Evolutionary conservation across 2,113 vertebrate species (phyloP), one percentile per base, ranked within the genome.

Genomic region (Mugil cephalus): DNA sequence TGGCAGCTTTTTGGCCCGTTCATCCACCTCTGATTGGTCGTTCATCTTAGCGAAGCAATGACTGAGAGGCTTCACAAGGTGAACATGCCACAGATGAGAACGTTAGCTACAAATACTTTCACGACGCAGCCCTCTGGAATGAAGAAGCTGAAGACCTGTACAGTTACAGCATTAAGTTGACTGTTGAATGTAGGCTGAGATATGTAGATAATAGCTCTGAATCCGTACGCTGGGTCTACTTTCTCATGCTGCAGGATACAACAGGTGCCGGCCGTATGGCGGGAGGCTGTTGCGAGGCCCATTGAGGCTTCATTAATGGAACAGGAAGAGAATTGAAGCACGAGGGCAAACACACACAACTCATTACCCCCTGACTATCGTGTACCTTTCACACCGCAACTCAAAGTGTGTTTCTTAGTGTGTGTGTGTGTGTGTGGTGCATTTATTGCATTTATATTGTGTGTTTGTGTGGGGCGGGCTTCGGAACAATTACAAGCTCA

Each of bases 361-460:
- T 88, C 89, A 91, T 93, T 91, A 90, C 69, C 74, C 40, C 47
- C 67, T 50, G 51, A 50, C 72, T 70, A 83, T 82, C 45, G 84
- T 93, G 85, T 91, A 86, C 83, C 73, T 91, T 91, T 93, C 87
- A 91, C 91, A 87, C 87, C 42, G 4, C 69, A 66, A 61, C 83
- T 90, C 82, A 80, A 91, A 91, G 84, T 85, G 84, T 87, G 81
- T 77, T 80, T 42, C 59, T 48, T n/a, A n/a, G 74, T 59, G 61
- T n/a, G 70, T 62, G 62, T 43, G 58, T 43, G 60, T 12, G 53
- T 56, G 58, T 19, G 61, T 74, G 75, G 38, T 39, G 48, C 43
- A 64, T 67, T 84, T 67, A 87, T 53, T 71, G 77, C 63, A 79
- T 85, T 71, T 85, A 55, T 80, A 77, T 69, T 74, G 21, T 68